Evolutionary conservation across 2,113 vertebrate species (phyloP).

Genomic region (Sciurus niger): DNA sequence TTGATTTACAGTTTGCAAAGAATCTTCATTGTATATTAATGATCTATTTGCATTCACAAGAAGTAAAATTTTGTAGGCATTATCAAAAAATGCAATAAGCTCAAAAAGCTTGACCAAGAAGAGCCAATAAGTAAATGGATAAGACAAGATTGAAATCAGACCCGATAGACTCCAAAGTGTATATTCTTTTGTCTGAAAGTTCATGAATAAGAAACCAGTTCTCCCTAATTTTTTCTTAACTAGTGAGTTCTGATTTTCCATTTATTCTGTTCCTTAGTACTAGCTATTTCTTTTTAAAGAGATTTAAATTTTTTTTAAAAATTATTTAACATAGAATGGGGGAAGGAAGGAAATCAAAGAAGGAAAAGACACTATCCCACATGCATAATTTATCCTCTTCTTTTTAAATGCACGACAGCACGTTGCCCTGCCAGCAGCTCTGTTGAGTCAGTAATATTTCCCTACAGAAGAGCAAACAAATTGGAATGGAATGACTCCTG

Average conservation of each 20-base stretch:
- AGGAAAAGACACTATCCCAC: not conserved
- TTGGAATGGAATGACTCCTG: not conserved
- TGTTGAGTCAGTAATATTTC: not conserved
- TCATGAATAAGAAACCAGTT: not conserved
- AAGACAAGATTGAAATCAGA: not conserved
- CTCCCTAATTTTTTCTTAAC: conserved; percentile 12
- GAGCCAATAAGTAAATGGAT: not conserved
- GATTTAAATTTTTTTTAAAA: not conserved
- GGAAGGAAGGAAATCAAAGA: not conserved
- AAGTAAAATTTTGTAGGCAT: not conserved
- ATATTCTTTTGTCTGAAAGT: conserved; percentile 5
- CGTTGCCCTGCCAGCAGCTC: not conserved
- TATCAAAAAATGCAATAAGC: not conserved
- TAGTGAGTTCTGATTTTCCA: conserved; percentile 14
- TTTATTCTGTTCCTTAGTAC: not conserved
- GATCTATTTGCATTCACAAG: not conserved
- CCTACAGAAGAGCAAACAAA: not conserved
- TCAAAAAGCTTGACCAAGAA: not conserved
- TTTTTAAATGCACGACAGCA: not conserved
- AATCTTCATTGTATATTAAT: not conserved
- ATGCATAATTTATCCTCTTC: not conserved
- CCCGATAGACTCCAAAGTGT: not conserved
- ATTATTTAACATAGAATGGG: not conserved
- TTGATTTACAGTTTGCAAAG: not conserved
- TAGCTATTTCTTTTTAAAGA: conserved; percentile 38